These are phyloP conservation scores for Brachyhypopomus gauderio DNA, from an alignment of 2,113 vertebrate species.

Conservation along the genomic window DNA sequence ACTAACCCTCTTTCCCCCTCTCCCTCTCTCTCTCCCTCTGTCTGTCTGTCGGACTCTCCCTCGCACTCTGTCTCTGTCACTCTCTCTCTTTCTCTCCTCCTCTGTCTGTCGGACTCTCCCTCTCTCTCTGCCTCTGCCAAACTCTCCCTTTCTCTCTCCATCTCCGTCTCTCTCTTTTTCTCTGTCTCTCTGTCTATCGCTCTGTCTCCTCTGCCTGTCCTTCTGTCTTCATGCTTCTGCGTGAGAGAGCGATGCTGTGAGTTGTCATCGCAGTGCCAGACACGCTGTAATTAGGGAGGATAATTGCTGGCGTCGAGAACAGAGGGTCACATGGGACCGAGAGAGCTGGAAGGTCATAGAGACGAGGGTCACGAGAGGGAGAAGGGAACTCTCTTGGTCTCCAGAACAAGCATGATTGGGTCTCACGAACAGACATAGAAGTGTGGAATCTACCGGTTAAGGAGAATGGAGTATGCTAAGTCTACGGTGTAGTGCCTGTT, in stretches of 20 bases:
- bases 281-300: conserved; percentile 69
- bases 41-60: conserved; percentile 26
- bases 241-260: conserved; percentile 57
- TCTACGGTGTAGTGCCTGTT: too few relatives aligned
- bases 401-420: conserved; percentile 3
- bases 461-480: not conserved
- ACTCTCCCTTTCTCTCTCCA: conserved; percentile 9
- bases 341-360: conserved; percentile 60
- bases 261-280: conserved; percentile 66
- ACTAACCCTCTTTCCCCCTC: conserved; percentile 31
- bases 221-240: conserved; percentile 2
- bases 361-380: conserved; percentile 50
- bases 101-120: conserved; percentile 41
- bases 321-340: conserved; percentile 49
- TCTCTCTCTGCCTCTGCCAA: not conserved
- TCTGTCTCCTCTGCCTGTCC: conserved; percentile 48
- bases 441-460: conserved; percentile 1
- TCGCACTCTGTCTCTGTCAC: conserved; percentile 22
- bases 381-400: conserved; percentile 30
- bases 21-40: conserved; percentile 34
- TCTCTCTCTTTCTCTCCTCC: conserved; percentile 26
- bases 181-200: not conserved
- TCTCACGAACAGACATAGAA: not conserved
- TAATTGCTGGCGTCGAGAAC: conserved; percentile 54
- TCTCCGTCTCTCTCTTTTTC: conserved; percentile 35